Evolutionary conservation across 2,113 vertebrate species (phyloP), one percentile per base, ranked within the genome.

Genomic region (Chamaea fasciata): DNA sequence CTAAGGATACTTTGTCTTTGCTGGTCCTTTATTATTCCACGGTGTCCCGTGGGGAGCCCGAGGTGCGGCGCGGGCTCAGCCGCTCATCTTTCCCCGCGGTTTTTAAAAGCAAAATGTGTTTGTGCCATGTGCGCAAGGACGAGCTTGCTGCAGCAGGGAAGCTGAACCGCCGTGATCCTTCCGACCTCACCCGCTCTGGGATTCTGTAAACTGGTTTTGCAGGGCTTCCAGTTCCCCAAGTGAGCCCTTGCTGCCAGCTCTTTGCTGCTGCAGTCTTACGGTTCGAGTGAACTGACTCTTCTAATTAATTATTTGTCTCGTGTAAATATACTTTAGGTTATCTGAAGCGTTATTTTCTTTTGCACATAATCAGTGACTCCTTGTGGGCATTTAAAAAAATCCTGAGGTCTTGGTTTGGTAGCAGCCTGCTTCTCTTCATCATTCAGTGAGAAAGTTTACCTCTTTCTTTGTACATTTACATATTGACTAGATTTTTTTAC

Each of bases 1-100:
- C 44, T 31, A 13, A 3, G 8, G 8, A 42, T 11, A 2, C 5
- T 35, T 15, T 18, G 42, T 26, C 42, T 27, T 19, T 23, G 33
- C 10, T 12, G 15, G 7, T 57, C 1, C 2, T 20, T 44, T 27
- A 1, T 64, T 50, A 10, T 7, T 27, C 67, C 8, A 0, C 1
- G 57, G 7, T 42, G 24, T 26, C 13, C 49, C 20, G 3, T 7
- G 35, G 35, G 65, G 42, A 71, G 42, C 57, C 56, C 26, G 11
- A 20, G 3, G 21, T 31, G 42, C 35, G 9, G 30, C 8, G 20
- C 50, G 46, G 74, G 55, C 47, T 70, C n/a, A 24, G 65, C 13
- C 57, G 24, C 26, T 27, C 35, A 8, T 56, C 31, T 50, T 37
- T 64, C 6, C 35, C 33, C 17, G 49, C 50, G 2, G 42, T 8